phyloP scores from a whole-genome alignment of 2,113 vertebrate species.

The Pelvicachromis taeniatus region DNA sequence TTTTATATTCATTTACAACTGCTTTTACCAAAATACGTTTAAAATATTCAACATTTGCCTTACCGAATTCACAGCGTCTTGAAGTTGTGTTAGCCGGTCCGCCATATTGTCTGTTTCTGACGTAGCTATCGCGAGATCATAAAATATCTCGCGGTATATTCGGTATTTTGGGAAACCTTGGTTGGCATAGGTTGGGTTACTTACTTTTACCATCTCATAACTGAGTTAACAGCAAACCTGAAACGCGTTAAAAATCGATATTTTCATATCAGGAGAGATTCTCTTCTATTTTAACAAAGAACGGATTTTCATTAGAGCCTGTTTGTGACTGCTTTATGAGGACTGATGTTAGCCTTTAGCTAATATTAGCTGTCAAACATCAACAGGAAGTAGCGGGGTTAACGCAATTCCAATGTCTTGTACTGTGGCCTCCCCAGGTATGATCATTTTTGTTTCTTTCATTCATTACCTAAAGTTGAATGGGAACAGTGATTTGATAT shows the following conservation, averaged over 20 bases:
- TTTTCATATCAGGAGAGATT: neutral
- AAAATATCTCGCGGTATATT: neutral
- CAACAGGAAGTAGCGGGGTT: slow-evolving; percentile 59
- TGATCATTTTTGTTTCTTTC: neutral
- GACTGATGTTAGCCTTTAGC: slow-evolving; percentile 23
- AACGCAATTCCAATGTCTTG: slow-evolving; percentile 36
- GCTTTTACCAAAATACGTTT: fast-evolving
- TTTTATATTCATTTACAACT: neutral
- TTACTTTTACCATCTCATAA: neutral
- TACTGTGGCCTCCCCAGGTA: slow-evolving; percentile 60
- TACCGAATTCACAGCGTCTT: slow-evolving; percentile 95
- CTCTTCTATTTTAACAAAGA: neutral
- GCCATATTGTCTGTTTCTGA: slow-evolving; percentile 76
- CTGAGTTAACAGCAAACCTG: neutral
- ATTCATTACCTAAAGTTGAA: neutral
- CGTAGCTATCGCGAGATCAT: slow-evolving; percentile 14
- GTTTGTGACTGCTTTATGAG: neutral
- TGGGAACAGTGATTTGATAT: neutral
- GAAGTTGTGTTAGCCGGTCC: slow-evolving; percentile 88
- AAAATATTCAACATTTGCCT: neutral
- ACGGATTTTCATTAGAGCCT: neutral
- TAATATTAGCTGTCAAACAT: slow-evolving; percentile 44
- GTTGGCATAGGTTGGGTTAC: neutral
- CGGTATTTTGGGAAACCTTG: neutral
- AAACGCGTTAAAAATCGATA: neutral